Evolutionary conservation across 2,113 vertebrate species (phyloP).

Genomic region (Macroglossus sobrinus): DNA sequence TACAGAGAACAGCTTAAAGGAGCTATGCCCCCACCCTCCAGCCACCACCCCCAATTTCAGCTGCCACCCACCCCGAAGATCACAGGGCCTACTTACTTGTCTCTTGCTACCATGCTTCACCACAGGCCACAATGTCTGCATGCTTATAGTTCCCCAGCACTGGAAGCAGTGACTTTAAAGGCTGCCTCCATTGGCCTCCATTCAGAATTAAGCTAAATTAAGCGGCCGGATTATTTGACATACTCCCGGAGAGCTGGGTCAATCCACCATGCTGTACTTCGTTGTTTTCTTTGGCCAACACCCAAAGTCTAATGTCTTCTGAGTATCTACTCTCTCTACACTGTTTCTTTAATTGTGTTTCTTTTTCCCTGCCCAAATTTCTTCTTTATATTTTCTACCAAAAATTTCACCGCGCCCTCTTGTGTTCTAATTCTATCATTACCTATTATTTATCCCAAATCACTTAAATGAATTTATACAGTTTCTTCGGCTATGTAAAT

Average conservation of each 20-base stretch:
- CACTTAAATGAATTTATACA: neutral
- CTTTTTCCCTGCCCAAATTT: neutral
- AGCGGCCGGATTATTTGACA: neutral
- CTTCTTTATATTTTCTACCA: neutral
- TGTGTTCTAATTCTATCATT: neutral
- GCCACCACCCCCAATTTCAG: neutral
- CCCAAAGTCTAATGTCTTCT: neutral
- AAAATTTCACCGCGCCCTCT: neutral
- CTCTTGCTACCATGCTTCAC: neutral
- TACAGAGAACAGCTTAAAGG: neutral
- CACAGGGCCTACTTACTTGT: neutral
- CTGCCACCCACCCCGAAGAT: neutral
- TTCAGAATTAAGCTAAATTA: neutral
- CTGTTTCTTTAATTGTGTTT: neutral
- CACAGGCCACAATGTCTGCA: rapidly evolving
- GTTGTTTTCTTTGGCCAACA: neutral
- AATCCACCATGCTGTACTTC: neutral
- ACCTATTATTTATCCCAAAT: neutral
- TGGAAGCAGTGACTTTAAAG: neutral
- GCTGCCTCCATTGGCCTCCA: neutral
- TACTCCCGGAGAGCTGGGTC: neutral
- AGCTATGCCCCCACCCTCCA: rapidly evolving
- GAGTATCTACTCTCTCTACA: neutral
- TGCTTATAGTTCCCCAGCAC: neutral
- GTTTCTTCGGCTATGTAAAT: neutral